phyloP scores from a whole-genome alignment of 1,140 invertebrate species.

The Tetraneura akinire region DNA sequence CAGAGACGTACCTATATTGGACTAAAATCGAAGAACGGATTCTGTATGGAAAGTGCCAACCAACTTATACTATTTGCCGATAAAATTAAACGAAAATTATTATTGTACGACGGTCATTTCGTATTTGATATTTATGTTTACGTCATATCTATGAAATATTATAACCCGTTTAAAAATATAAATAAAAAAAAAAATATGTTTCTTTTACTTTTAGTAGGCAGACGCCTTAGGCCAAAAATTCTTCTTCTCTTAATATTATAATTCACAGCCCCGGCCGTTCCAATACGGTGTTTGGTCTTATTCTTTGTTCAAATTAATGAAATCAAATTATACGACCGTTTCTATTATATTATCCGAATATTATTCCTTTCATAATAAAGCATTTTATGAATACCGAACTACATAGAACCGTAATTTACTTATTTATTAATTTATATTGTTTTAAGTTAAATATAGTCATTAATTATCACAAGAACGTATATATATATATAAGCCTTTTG shows the following conservation, averaged over 20 bases:
- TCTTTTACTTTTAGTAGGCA: not conserved
- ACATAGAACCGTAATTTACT: not conserved
- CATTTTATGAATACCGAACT: slow-evolving; percentile 1
- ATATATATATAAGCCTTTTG: not conserved
- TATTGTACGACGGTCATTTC: not conserved
- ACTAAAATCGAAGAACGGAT: not conserved
- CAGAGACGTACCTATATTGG: not conserved
- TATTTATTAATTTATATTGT: slow-evolving; percentile 21
- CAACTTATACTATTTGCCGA: not conserved
- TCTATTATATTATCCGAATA: slow-evolving; percentile 9
- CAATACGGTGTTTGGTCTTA: not conserved
- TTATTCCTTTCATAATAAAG: slow-evolving; percentile 7
- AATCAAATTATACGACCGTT: slow-evolving; percentile 34
- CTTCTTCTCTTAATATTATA: not conserved
- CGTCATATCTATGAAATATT: too few relatives aligned
- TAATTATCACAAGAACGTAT: slow-evolving; percentile 12
- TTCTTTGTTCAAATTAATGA: slow-evolving; percentile 27
- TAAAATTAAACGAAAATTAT: not conserved
- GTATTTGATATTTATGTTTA: not conserved
- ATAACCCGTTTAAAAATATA: too few relatives aligned
- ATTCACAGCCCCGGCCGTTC: slow-evolving; percentile 16
- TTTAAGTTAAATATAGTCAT: slow-evolving; percentile 22
- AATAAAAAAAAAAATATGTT: slow-evolving; percentile 1
- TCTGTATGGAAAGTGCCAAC: not conserved
- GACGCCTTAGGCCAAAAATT: not conserved